Evolutionary conservation across 23 tunicate species (phyloP), one percentile per base, ranked within the genome.

Genomic region (Trididemnum miniatum): DNA sequence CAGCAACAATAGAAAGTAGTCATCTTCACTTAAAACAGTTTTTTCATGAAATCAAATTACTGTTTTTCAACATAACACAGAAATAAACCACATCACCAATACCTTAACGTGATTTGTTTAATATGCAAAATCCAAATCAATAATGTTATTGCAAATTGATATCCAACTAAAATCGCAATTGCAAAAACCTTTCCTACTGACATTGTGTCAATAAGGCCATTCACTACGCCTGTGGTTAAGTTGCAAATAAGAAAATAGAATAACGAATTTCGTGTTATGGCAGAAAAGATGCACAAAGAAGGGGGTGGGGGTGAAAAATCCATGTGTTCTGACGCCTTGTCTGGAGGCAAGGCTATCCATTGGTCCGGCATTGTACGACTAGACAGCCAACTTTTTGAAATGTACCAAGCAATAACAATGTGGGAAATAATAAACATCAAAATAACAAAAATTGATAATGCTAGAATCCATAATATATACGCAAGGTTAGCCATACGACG

Each of bases 401-500:
- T 80, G n/a, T 32, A 71, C 27, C 34, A 37, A 25, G 65, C 76
- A 2, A 65, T 25, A 0, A 87, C 1, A 23, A 92, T 64, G 83
- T 86, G 83, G 2, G 78, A 40, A 23, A 72, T 0, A 5, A 92
- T 39, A 34, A 35, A 77, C 22, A 59, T 31, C 1, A 72, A 72
- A 36, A 83, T 31, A 27, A 92, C 63, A 18, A 71, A 67, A 24
- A 75, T 35, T 18, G 80, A 59, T 20, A 64, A 62, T 5, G 88
- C 66, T 32, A 80, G 22, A 23, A 93, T 35, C 93, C 98, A 88
- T 35, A 88, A 36, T 9, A 80, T 76, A 36, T 88, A 93, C 34
- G 98, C 74, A 20, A 84, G 31, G 67, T 93, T 93, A 28, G 89
- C 98, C 26, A 93, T 34, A 31, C 98, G 71, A 23, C 98, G 57